phyloP scores from a whole-genome alignment of 2,113 vertebrate genomes.

The Mugil cephalus region DNA sequence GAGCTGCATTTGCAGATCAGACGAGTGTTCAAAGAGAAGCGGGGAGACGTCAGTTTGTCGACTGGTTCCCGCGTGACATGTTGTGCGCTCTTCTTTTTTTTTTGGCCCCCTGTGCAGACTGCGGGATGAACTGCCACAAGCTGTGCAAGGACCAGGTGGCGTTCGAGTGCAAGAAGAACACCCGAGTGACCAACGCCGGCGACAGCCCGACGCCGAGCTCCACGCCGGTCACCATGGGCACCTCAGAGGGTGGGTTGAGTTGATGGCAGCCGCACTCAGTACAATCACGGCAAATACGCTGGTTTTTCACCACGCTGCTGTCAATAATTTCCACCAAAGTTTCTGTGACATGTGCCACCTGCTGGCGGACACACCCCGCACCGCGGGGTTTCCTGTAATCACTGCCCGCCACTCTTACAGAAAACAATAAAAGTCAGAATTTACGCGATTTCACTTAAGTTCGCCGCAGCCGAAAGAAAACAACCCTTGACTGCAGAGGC shows the following conservation, averaged over 20 bases:
- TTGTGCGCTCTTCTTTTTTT: slow-evolving; percentile 52
- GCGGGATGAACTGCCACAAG: slow-evolving; percentile 97
- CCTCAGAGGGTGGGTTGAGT: slow-evolving; percentile 82
- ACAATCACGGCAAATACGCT: not conserved
- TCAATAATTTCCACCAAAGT: not conserved
- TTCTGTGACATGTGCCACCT: slow-evolving; percentile 29
- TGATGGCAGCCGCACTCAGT: slow-evolving; percentile 20
- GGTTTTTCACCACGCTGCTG: not conserved
- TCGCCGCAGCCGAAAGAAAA: slow-evolving; percentile 10
- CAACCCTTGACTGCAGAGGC: not conserved
- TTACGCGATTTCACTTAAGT: slow-evolving; percentile 11
- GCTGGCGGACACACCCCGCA: slow-evolving; percentile 11
- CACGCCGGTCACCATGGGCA: slow-evolving; percentile 80
- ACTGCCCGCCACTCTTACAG: slow-evolving; percentile 4
- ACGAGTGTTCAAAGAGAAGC: slow-evolving; percentile 41
- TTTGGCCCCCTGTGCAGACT: slow-evolving; percentile 83
- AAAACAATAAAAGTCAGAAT: slow-evolving; percentile 28
- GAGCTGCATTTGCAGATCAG: slow-evolving; percentile 61
- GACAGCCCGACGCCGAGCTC: slow-evolving; percentile 86
- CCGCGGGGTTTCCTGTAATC: slow-evolving; percentile 38
- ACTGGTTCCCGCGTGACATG: slow-evolving; percentile 65
- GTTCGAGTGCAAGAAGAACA: slow-evolving; percentile 96
- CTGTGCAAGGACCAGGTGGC: slow-evolving; percentile 97
- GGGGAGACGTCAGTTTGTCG: slow-evolving; percentile 21
- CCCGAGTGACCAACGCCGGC: slow-evolving; percentile 78